phyloP scores from a whole-genome alignment of 1,140 invertebrate genomes.

The Dreissena polymorpha region DNA sequence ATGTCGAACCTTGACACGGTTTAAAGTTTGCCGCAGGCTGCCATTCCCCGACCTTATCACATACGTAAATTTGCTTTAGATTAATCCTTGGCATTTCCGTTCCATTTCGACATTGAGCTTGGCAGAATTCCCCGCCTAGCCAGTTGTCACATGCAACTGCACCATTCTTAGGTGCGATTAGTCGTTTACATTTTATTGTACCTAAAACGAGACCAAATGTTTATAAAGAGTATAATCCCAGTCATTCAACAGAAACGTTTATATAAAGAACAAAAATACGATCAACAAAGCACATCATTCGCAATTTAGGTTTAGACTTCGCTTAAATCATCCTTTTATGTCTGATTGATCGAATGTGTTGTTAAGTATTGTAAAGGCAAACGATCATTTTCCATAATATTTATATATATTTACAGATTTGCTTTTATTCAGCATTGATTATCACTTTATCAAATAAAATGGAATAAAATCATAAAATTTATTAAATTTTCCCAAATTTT shows the following conservation, averaged over 20 bases:
- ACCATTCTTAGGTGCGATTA: slow-evolving; percentile 19
- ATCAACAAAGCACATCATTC: no score
- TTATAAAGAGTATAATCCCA: neutral
- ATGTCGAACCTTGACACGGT: slow-evolving; percentile 13
- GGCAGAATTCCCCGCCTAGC: slow-evolving; percentile 39
- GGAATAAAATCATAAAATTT: no score
- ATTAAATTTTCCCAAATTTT: no score
- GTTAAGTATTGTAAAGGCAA: no score
- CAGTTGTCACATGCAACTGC: slow-evolving; percentile 48
- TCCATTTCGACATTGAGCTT: slow-evolving; percentile 41
- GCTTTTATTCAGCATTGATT: no score
- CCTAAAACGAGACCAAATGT: neutral
- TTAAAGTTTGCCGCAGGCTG: neutral
- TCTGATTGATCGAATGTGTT: no score
- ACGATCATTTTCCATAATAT: no score
- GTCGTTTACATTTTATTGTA: neutral
- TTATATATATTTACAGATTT: no score
- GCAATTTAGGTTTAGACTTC: no score
- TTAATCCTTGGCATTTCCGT: slow-evolving; percentile 17
- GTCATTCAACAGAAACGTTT: neutral
- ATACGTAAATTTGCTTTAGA: slow-evolving; percentile 8
- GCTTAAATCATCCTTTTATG: no score
- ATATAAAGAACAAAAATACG: neutral
- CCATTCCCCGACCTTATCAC: neutral
- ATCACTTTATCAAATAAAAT: no score